phyloP scores from a whole-genome alignment of 2,888 invertebrate species.

The Linnaemya vulpina region DNA sequence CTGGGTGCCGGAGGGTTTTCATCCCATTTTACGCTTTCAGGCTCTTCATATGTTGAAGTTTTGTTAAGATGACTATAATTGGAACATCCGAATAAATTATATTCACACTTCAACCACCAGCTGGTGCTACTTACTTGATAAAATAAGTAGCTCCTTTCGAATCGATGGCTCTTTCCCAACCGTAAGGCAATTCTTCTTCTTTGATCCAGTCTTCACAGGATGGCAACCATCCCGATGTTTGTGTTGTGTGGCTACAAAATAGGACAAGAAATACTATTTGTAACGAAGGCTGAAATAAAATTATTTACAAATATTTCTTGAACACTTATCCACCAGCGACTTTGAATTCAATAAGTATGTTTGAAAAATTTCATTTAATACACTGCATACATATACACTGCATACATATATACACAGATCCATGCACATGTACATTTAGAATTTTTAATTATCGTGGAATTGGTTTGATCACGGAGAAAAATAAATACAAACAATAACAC shows the following conservation, averaged over 20 bases:
- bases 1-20: slow-evolving; percentile 90
- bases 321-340: slow-evolving; percentile 1
- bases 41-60: slow-evolving; percentile 96
- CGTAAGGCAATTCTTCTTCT: slow-evolving; percentile 90
- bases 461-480: slow-evolving; percentile 49
- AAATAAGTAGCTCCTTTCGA: slow-evolving; percentile 90
- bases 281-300: not conserved
- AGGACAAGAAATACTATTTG: not conserved
- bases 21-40: slow-evolving; percentile 86
- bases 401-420: not conserved
- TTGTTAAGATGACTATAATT: slow-evolving; percentile 89
- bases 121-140: slow-evolving; percentile 87
- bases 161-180: slow-evolving; percentile 95
- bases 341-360: not conserved
- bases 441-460: slow-evolving; percentile 49
- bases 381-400: too few species aligned
- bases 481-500: not conserved
- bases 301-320: not conserved
- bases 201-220: slow-evolving; percentile 92
- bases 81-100: not conserved
- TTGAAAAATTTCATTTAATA: not conserved
- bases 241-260: slow-evolving; percentile 90
- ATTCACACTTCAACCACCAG: not conserved
- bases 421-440: not conserved
- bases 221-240: slow-evolving; percentile 94